phyloP scores from a whole-genome alignment of 2,797 vertebrate species.

The Melanotaenia trifasciata region DNA sequence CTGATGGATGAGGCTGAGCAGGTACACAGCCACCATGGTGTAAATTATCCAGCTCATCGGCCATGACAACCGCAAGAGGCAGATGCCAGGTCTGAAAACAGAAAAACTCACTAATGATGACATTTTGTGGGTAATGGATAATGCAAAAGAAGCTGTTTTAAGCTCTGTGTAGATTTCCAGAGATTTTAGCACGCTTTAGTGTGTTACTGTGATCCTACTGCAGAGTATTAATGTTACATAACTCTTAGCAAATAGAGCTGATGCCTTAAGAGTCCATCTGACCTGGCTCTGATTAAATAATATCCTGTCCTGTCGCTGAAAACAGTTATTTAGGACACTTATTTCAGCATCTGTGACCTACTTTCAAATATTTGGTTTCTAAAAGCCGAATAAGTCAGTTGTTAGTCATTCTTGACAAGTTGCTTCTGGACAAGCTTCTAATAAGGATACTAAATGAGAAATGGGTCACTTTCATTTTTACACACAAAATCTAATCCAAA shows the following conservation, averaged over 20 bases:
- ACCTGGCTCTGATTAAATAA: slow-evolving; percentile 52
- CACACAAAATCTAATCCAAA: not conserved
- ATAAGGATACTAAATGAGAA: slow-evolving; percentile 2
- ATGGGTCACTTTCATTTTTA: not conserved
- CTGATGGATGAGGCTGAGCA: slow-evolving; percentile 41
- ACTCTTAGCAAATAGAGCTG: slow-evolving; percentile 29
- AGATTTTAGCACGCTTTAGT: slow-evolving; percentile 11
- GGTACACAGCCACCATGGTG: slow-evolving; percentile 26
- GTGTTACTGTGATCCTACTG: slow-evolving; percentile 11
- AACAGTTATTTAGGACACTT: slow-evolving; percentile 46
- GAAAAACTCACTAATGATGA: slow-evolving; percentile 26
- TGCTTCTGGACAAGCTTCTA: not conserved
- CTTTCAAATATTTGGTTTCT: not conserved
- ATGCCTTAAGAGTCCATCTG: slow-evolving; percentile 57
- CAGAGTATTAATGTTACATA: slow-evolving; percentile 60
- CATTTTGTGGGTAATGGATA: slow-evolving; percentile 8
- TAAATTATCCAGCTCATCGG: slow-evolving; percentile 55
- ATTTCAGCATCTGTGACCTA: slow-evolving; percentile 29
- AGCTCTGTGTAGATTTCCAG: slow-evolving; percentile 18
- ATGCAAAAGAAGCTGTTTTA: slow-evolving; percentile 14
- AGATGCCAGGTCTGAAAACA: slow-evolving; percentile 39
- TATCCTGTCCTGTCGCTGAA: slow-evolving; percentile 43
- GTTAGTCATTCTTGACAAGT: slow-evolving; percentile 3
- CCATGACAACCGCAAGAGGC: slow-evolving; percentile 29
- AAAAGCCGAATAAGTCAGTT: not conserved